Evolutionary conservation across 2,797 vertebrate species (phyloP).

Genomic region (Myiothlypis chrysogaster): DNA sequence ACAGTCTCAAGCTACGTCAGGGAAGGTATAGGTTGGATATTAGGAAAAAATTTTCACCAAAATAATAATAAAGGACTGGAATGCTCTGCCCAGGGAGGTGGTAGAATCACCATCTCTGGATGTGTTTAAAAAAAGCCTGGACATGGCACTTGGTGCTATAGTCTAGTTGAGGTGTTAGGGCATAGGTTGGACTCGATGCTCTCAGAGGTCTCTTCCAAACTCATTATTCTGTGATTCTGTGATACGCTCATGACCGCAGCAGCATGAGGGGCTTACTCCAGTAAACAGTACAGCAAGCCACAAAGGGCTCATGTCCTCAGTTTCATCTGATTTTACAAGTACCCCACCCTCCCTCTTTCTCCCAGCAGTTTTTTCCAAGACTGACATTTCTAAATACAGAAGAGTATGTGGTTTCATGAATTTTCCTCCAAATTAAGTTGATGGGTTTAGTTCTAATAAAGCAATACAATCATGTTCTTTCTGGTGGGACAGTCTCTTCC

Average conservation of each 20-base stretch:
- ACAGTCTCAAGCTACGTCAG: no score
- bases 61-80: no score
- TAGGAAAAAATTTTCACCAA: no score
- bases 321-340: not conserved
- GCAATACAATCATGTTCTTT: not conserved
- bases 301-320: not conserved
- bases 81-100: not conserved
- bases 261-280: fast-evolving
- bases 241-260: fast-evolving
- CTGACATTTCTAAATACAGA: not conserved
- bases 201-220: not conserved
- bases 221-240: not conserved
- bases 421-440: not conserved
- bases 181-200: not conserved
- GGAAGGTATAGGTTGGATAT: no score
- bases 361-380: not conserved
- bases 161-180: not conserved
- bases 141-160: not conserved
- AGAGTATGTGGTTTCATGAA: not conserved
- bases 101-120: not conserved
- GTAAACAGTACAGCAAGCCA: not conserved
- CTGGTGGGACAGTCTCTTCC: not conserved
- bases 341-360: not conserved
- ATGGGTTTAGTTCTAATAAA: not conserved
- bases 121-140: not conserved